Evolutionary conservation across 2,797 vertebrate genomes (phyloP), one percentile per base, ranked within the genome.

Genomic region (Lutjanus argentimaculatus): DNA sequence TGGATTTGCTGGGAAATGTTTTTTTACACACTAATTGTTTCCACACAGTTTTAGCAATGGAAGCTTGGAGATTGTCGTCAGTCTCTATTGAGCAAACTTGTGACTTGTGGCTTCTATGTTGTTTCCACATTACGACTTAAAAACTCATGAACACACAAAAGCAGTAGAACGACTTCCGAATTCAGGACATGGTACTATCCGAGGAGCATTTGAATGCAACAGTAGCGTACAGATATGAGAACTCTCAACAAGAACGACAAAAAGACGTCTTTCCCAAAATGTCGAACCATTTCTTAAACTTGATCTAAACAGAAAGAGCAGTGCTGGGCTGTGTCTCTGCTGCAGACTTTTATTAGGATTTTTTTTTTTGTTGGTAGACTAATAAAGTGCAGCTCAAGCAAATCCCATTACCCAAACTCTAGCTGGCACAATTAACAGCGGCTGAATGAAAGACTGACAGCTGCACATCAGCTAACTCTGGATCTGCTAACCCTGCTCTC

Each of bases 361-460:
- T 72, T 59, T 64, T 46, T 61, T 57, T 10, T 42, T 55, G 61
- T 45, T 74, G 53, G 56, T 71, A 57, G 30, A 36, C 30, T 36
- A 36, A 73, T 56, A 61, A 19, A 66, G 21, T 46, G 43, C 13
- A 55, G 43, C 66, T 56, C 16, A 42, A 75, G 59, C 51, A 75
- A 53, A 75, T 64, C 62, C 59, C 25, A 73, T 81, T 61, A 67
- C 17, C 21, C 19, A 25, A 25, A 67, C 15, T 64, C 30, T 45
- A 45, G 17, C 52, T 77, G 49, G 22, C 49, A 55, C 48, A 77
- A 63, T 71, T 55, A 72, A 58, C 16, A 72, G 67, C 9, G 1
- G 43, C 55, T 56, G 52, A 79, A 56, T 56, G n/a, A 68, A 13
- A 63, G 78, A 76, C 25, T 52, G 67, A 68, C 69, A 61, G 73